phyloP scores from a whole-genome alignment of 1,140 invertebrate species.

The Neodiprion lecontei region DNA sequence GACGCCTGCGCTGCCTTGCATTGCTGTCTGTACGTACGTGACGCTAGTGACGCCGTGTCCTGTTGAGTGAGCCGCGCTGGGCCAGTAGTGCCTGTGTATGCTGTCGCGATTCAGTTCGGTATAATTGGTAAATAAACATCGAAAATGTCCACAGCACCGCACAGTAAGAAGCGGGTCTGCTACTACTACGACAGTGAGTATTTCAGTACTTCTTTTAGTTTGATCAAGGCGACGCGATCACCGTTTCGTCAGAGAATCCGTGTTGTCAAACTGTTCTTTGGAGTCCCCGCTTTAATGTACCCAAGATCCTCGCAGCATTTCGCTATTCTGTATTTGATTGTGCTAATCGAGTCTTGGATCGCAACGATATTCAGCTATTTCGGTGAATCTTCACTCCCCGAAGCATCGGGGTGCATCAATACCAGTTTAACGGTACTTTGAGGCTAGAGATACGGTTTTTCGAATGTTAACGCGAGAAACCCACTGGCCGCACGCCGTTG shows the following conservation, averaged over 20 bases:
- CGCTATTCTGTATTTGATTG: too few species aligned
- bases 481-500: conserved; percentile 28
- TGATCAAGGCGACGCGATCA: conserved; percentile 30
- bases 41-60: conserved; percentile 40
- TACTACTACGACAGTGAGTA: conserved; percentile 99
- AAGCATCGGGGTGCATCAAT: too few species aligned
- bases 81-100: conserved; percentile 45
- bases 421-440: background rate
- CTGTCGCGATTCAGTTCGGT: conserved; percentile 39
- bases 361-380: too few species aligned
- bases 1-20: background rate
- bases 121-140: conserved; percentile 27
- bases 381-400: too few species aligned
- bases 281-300: conserved; percentile 23
- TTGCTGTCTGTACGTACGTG: background rate
- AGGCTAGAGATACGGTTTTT: conserved; percentile 37
- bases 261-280: conserved; percentile 47
- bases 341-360: too few species aligned
- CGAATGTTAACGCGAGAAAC: conserved; percentile 46
- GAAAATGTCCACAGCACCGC: conserved; percentile 76
- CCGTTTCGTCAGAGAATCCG: conserved; percentile 1
- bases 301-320: background rate
- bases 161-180: conserved; percentile 92
- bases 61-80: conserved; percentile 35
- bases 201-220: conserved; percentile 20